Conservation (phyloP, 2,113 vertebrate genomes). For the Cyrtonyx montezumae region DNA sequence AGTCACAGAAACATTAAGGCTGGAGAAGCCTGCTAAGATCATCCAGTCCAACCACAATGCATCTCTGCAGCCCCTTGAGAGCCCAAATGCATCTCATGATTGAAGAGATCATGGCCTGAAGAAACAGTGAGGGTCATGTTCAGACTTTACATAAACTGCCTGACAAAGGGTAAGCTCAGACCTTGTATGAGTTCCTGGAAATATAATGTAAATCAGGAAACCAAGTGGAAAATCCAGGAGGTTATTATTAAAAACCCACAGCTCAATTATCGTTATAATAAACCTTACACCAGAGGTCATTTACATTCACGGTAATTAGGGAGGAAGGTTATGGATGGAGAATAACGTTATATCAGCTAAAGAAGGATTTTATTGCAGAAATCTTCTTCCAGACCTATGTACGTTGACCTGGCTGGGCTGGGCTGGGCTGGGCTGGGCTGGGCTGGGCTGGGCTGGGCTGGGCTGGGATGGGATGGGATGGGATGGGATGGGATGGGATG, state of each 20-base stretch:
- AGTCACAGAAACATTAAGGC: no score
- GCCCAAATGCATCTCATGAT: background rate
- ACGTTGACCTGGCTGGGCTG: background rate
- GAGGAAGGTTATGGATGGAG: background rate
- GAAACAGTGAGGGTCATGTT: background rate
- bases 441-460: no score
- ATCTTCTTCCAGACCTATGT: background rate
- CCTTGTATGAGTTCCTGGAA: background rate
- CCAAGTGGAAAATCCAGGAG: slow-evolving; percentile 49
- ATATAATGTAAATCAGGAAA: slow-evolving; percentile 44
- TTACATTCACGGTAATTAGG: slow-evolving; percentile 8
- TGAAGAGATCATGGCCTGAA: background rate
- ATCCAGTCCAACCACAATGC: no score
- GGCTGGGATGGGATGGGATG: no score
- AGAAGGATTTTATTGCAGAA: background rate
- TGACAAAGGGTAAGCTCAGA: background rate
- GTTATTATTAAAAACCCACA: slow-evolving; percentile 43
- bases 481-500: no score
- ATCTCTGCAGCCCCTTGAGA: background rate
- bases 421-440: background rate
- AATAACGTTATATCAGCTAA: background rate
- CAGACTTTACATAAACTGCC: background rate
- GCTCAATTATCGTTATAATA: slow-evolving; percentile 13
- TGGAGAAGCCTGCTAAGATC: no score
- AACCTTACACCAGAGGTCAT: slow-evolving; percentile 43